Evolutionary conservation across 35 echinoderm and acorn worm genomes (phyloP), one percentile per base, ranked within the genome.

Genomic region (Ophiothrix spiculata): DNA sequence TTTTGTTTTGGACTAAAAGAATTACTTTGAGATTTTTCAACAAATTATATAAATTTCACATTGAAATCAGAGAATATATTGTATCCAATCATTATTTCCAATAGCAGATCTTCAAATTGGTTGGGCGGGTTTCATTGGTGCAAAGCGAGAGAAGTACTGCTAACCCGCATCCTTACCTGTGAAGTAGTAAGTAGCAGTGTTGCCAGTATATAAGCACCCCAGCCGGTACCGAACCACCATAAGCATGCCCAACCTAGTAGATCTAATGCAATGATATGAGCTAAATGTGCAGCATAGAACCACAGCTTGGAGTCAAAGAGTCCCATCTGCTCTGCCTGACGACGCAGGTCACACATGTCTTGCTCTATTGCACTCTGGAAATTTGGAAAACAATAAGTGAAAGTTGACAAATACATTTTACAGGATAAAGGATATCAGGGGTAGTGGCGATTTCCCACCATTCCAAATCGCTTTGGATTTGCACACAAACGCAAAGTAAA

Each of bases 261-360:
- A 35, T 93, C 85, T 2, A 93, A 56, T 25, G 78, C 80, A 34
- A 93, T 32, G 75, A 93, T 93, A 76, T 93, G 91, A 38, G 25
- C 41, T 21, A 93, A 49, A 40, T 93, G 91, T 35, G 86, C 87
- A 10, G 85, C 91, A 36, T 87, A 93, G 86, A 93, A 93, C 79
- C 79, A 78, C 23, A 88, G 80, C 17, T 84, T 93, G 25, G 91
- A 40, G 13, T 87, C 76, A 54, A 88, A 93, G 16, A 93, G 76
- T 83, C 38, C 86, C 91, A 88, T 88, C 54, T 81, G 34, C 56
- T 88, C 87, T 31, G 79, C 87, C 64, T 38, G 14, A 23, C 16
- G 63, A 1, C 87, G 42, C 0, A 88, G 87, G n/a, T 64, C 60
- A n/a, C 78, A 49, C 76, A 88, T 80, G 39, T 88, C 87, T 23